These are phyloP conservation scores for Halichoerus grypus DNA, from an alignment of 2,113 vertebrate genomes.

Conservation along the genomic window DNA sequence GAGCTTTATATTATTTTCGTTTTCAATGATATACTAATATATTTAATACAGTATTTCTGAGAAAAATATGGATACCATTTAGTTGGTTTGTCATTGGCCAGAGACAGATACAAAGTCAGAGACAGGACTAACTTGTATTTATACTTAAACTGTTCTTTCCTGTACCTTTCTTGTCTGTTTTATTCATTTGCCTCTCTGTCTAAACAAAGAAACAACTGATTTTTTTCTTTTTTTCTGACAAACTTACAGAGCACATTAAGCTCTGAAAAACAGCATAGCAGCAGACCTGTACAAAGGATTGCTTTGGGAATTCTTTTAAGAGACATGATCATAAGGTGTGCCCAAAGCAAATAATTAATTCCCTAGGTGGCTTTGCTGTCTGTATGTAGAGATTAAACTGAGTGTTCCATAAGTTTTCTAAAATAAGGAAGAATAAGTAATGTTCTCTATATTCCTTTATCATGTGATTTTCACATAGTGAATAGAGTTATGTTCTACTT, in stretches of 20 bases:
- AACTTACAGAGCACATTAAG: conserved; percentile 9
- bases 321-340: conserved; percentile 67
- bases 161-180: not conserved
- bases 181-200: conserved; percentile 2
- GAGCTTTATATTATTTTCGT: not conserved
- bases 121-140: not conserved
- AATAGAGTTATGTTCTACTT: not conserved
- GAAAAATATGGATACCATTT: not conserved
- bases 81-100: not conserved
- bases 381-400: conserved; percentile 45
- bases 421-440: conserved; percentile 42
- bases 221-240: conserved; percentile 23
- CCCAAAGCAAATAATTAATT: conserved; percentile 81
- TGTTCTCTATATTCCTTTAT: conserved; percentile 17
- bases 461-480: conserved; percentile 35
- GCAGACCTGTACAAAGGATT: conserved; percentile 30
- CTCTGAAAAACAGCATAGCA: conserved; percentile 59
- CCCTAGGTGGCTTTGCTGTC: conserved; percentile 62
- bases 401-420: conserved; percentile 37
- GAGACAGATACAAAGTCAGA: not conserved
- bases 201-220: conserved; percentile 4
- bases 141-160: not conserved
- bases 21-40: not conserved
- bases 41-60: not conserved
- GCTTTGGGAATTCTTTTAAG: conserved; percentile 73